A percentile compares a stretch with the other conserved stretches of the same genome.
These are phyloP conservation scores for Melikaiella ostensackeni DNA, from an alignment of 2,888 invertebrate species.

Conservation along the genomic window DNA sequence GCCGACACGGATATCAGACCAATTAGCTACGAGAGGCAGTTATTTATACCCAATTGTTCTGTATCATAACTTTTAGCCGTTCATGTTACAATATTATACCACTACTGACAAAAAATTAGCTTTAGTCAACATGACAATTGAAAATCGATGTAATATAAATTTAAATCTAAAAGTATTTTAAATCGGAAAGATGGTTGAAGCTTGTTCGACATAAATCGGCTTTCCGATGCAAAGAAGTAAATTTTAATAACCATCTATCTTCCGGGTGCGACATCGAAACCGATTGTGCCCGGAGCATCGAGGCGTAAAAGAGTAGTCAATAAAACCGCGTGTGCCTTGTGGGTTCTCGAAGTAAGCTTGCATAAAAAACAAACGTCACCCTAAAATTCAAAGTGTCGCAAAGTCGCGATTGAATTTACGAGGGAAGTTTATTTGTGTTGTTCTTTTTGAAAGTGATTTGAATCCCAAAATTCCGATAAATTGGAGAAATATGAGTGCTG, in stretches of 20 bases:
- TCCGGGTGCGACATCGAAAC: constrained; percentile 51
- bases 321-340: constrained; percentile 49
- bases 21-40: not conserved
- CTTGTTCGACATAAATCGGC: constrained; percentile 23
- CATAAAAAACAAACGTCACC: constrained; percentile 33
- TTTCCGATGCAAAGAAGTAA: constrained; percentile 43
- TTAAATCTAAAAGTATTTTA: constrained; percentile 13
- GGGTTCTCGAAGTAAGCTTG: constrained; percentile 36
- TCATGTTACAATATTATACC: no score
- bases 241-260: constrained; percentile 69
- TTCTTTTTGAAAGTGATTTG: not conserved
- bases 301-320: constrained; percentile 54
- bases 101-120: no score
- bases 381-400: constrained; percentile 27
- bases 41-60: not conserved
- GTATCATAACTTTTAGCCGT: not conserved
- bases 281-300: constrained; percentile 56
- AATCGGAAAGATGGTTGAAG: constrained; percentile 3
- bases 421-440: constrained; percentile 28
- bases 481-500: no score
- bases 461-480: not conserved
- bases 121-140: no score
- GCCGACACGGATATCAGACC: constrained; percentile 50
- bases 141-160: no score
- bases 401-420: constrained; percentile 29